Percentiles rank a stretch among this genome's conserved stretches.
These are phyloP conservation scores for Aspidiotus rigidus DNA, from an alignment of 2,888 invertebrate genomes.

Conservation along the genomic window DNA sequence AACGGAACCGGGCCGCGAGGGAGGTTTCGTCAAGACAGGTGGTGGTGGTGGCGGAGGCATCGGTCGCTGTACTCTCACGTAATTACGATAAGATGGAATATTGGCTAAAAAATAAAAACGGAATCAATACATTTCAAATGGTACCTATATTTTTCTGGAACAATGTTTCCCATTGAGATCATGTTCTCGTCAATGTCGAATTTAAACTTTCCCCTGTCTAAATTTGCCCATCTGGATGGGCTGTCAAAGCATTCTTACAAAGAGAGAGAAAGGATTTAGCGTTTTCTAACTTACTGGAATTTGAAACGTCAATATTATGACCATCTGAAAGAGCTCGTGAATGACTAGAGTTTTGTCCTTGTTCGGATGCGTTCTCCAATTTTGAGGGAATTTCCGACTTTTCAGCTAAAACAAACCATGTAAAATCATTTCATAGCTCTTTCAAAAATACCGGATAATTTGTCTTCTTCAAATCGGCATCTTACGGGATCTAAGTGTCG, in stretches of 20 bases:
- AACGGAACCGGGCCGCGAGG: constrained; percentile 33
- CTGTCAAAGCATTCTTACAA: too few relatives aligned
- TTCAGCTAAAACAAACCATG: constrained; percentile 1
- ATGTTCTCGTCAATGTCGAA: not conserved
- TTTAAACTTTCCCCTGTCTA: too few relatives aligned
- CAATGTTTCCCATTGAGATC: too few relatives aligned
- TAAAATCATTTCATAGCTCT: constrained; percentile 3
- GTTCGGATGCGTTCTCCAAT: constrained; percentile 36
- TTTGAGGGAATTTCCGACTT: constrained; percentile 39
- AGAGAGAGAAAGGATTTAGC: not conserved
- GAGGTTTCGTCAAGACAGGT: constrained; percentile 30
- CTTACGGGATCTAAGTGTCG: not conserved
- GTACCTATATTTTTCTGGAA: too few relatives aligned
- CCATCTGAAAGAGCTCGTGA: constrained; percentile 39
- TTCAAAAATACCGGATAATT: too few relatives aligned
- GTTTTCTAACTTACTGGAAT: constrained; percentile 16
- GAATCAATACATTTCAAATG: not conserved
- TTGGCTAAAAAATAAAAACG: constrained; percentile 18
- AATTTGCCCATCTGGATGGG: too few relatives aligned
- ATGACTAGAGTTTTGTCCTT: constrained; percentile 37
- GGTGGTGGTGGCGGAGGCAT: constrained; percentile 39
- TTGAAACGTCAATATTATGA: constrained; percentile 38
- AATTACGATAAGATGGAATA: constrained; percentile 21
- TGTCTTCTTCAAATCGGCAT: constrained; percentile 33
- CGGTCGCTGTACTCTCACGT: constrained; percentile 36